Conservation (phyloP, 35 echinoderm and acorn worm genomes). For the Amphiura filiformis region DNA sequence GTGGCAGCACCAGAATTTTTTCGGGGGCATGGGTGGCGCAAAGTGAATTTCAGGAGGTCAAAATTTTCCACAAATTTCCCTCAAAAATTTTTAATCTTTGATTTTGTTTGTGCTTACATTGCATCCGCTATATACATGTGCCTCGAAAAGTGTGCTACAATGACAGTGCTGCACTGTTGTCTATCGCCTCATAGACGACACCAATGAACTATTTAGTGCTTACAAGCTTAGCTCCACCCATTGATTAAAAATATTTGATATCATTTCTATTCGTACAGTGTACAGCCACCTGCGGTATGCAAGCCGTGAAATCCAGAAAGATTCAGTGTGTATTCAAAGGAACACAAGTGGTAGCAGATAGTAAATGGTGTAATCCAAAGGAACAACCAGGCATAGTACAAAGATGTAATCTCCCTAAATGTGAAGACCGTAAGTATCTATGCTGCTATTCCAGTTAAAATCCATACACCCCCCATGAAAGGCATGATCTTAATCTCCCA, state of each 20-base stretch:
- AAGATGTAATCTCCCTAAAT: slow-evolving; percentile 17
- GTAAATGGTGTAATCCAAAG: not conserved
- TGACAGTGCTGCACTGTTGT: no score
- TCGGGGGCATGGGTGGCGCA: no score
- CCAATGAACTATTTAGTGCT: no score
- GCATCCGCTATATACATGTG: no score
- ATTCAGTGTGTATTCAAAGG: slow-evolving; percentile 22
- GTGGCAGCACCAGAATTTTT: no score
- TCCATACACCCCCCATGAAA: not conserved
- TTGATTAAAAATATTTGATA: not conserved
- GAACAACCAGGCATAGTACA: slow-evolving; percentile 13
- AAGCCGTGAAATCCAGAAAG: slow-evolving; percentile 15
- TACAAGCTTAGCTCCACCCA: no score
- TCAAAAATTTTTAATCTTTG: no score
- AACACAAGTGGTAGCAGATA: not conserved
- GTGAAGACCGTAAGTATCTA: slow-evolving; percentile 1
- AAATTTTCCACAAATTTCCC: no score
- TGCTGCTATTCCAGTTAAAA: not conserved
- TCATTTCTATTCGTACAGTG: not conserved
- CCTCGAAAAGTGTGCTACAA: no score
- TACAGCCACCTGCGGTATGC: slow-evolving; percentile 11
- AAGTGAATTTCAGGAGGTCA: no score
- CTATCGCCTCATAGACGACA: no score
- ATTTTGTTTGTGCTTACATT: no score
- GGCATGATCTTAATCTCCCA: not conserved